Conservation (phyloP, 2,113 vertebrate genomes). For the Erythrolamprus reginae region DNA sequence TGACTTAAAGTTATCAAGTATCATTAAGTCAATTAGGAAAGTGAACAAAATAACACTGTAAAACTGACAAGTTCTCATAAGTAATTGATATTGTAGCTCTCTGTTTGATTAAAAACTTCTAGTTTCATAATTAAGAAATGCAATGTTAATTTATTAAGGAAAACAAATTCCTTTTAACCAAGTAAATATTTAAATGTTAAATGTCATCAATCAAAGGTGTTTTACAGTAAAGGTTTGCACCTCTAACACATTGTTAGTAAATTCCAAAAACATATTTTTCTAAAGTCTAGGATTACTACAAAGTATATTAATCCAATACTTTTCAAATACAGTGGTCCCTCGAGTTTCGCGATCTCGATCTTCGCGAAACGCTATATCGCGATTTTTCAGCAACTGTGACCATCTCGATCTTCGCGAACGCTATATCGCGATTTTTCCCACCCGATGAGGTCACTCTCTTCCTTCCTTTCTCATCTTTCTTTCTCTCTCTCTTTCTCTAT, state of each 20-base stretch:
- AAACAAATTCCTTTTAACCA: background rate
- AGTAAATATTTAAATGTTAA: background rate
- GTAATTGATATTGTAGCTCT: slow-evolving; percentile 7
- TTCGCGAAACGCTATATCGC: too few species aligned
- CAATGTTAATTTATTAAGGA: slow-evolving; percentile 8
- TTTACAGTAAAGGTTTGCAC: background rate
- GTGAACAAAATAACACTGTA: background rate
- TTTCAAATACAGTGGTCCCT: too few species aligned
- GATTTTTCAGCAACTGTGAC: too few species aligned
- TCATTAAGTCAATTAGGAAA: background rate
- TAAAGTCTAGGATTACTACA: background rate
- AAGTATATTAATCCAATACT: background rate
- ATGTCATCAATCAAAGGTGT: background rate
- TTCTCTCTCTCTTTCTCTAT: too few species aligned
- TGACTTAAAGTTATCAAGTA: background rate
- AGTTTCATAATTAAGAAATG: background rate
- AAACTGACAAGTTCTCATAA: background rate
- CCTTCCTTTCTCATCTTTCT: too few species aligned
- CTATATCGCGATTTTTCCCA: too few species aligned
- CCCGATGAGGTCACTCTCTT: too few species aligned
- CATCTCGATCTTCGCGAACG: too few species aligned
- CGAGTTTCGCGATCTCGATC: too few species aligned
- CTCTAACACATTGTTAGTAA: background rate
- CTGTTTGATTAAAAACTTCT: slow-evolving; percentile 15
- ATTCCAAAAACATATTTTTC: background rate